Evolutionary conservation across 1,140 invertebrate genomes (phyloP).

Genomic region (Leptinotarsa texana): DNA sequence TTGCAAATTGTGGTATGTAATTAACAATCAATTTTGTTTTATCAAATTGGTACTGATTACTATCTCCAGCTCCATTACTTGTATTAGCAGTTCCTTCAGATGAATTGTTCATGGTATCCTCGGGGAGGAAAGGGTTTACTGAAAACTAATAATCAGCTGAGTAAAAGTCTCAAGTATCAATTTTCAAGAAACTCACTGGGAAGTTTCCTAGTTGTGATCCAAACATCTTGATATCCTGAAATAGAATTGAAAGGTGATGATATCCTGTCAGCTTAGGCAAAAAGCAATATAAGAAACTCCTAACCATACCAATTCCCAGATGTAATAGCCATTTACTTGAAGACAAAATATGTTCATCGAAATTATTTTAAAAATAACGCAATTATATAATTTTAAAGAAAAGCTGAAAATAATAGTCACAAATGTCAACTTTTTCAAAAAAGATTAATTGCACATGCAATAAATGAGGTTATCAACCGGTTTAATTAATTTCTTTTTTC

Average conservation of each 20-base stretch:
- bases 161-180: neutral
- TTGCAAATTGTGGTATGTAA: slow-evolving; percentile 92
- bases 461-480: neutral
- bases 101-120: slow-evolving; percentile 7
- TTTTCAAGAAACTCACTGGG: slow-evolving; percentile 27
- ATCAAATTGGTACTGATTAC: slow-evolving; percentile 39
- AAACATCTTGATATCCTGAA: slow-evolving; percentile 31
- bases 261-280: neutral
- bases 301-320: slow-evolving; percentile 9
- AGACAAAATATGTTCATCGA: neutral
- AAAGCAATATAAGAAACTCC: slow-evolving; percentile 7
- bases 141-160: neutral
- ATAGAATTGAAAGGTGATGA: slow-evolving; percentile 13
- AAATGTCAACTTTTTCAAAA: neutral
- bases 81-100: slow-evolving; percentile 27
- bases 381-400: neutral
- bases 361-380: neutral
- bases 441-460: neutral
- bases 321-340: neutral
- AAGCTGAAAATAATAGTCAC: neutral
- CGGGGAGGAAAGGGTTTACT: neutral
- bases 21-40: slow-evolving; percentile 91
- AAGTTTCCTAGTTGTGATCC: slow-evolving; percentile 33
- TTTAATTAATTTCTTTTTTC: neutral
- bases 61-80: slow-evolving; percentile 45